Conservation (phyloP, 1,140 invertebrate genomes). For the Aphelenchoides besseyi region DNA sequence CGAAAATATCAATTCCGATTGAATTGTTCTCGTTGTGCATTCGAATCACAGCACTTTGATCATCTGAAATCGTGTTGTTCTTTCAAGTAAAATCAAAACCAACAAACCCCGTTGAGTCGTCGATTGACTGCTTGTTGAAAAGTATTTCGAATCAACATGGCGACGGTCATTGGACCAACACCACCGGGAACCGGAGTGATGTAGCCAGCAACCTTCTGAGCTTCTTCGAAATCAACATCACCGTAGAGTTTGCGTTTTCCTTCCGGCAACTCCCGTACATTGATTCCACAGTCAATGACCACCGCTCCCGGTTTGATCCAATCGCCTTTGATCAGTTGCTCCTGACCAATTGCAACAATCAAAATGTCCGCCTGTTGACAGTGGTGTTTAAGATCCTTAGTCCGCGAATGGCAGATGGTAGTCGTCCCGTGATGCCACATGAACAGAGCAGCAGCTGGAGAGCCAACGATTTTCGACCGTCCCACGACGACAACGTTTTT, state of each 20-base stretch:
- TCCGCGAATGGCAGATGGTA: constrained; percentile 85
- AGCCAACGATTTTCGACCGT: constrained; percentile 93
- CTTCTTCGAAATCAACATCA: constrained; percentile 85
- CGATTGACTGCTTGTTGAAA: constrained; percentile 68
- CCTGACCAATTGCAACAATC: constrained; percentile 86
- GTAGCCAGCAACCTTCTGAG: constrained; percentile 74
- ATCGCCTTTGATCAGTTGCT: constrained; percentile 84
- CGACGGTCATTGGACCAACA: constrained; percentile 96
- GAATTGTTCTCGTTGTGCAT: neutral
- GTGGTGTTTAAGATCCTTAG: constrained; percentile 64
- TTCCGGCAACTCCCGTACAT: constrained; percentile 76
- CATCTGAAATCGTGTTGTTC: too few relatives aligned
- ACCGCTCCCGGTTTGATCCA: constrained; percentile 98
- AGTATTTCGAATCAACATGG: constrained; percentile 94
- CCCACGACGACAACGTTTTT: constrained; percentile 87
- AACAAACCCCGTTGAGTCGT: constrained; percentile 26
- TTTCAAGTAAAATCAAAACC: too few relatives aligned
- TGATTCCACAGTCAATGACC: constrained; percentile 99
- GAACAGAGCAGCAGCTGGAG: constrained; percentile 85
- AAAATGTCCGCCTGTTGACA: constrained; percentile 79
- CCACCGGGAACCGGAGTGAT: constrained; percentile 97
- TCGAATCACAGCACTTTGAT: too few relatives aligned
- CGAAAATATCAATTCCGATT: too few relatives aligned
- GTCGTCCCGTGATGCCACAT: constrained; percentile 78
- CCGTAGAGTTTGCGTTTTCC: constrained; percentile 73